Base-by-base conservation (phyloP, 2,888 invertebrate species). In the Anoncus sp. region DNA sequence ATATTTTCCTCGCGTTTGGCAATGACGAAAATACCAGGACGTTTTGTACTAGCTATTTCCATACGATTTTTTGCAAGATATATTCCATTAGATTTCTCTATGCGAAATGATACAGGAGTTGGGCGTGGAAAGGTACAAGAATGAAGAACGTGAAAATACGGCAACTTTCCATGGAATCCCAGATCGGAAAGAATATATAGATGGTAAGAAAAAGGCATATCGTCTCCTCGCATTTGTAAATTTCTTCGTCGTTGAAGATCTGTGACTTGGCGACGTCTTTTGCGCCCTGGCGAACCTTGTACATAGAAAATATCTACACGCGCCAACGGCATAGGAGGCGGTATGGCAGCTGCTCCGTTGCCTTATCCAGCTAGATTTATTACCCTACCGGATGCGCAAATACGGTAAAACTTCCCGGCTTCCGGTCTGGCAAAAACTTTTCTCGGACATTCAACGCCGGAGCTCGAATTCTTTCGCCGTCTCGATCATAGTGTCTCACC, bases 371-470 rank as follows among this genome's bases (percentile, higher is more conserved):
- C 75, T 71, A 87, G 88, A 91, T 90, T 91, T 91, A 91, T 90
- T 77, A 84, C 75, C 53, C 65, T 80, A 77, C 89, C 90, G 90
- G 90, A 91, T 89, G 89, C 87, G 90, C 89, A 89, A 91, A 91
- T 90, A 91, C 90, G 90, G 89, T 90, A 87, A 89, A 89, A 89
- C 90, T 91, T 90, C 85, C 85, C 85, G 82, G 88, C 86, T 89
- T 91, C 90, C 90, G 89, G 85, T 85, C 85, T 87, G 86, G 85
- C 87, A 88, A 85, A 88, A 90, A 90, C 86, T 89, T 90, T 89
- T 86, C 87, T 88, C 83, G 75, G 79, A 66, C 81, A 73, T 78
- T 72, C 78, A 73, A 81, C 76, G 73, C 67, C 71, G 74, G 35
- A 53, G 43, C 53, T 53, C 38, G 51, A 31, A 35, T 69, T 63